Evolutionary conservation across 2,888 invertebrate species (phyloP), one percentile per base, ranked within the genome.

Genomic region (Oxyteleia sp.): DNA sequence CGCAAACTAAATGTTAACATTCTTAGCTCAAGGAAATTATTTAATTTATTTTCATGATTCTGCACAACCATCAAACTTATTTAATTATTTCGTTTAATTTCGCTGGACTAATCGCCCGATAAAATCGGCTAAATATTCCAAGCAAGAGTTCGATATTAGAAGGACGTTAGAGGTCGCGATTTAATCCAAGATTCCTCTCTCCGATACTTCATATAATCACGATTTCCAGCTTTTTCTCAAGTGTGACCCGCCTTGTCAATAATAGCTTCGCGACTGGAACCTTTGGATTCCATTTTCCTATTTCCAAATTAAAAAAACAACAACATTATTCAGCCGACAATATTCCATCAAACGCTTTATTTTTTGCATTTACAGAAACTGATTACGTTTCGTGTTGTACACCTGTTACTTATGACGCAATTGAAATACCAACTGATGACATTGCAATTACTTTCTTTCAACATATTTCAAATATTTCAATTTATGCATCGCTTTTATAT

Each of bases 401-500:
- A 82, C 69, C 74, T 74, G 81, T 75, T 82, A 32, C 38, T 1
- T 29, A 41, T 82, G 63, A 75, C 59, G 82, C 57, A 82, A 82
- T 47, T 57, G 51, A 69, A 75, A 81, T 55, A 69, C 61, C 63
- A 38, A 64, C 43, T 45, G 71, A 82, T 75, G 82, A 64, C 75
- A 82, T 75, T 75, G 82, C 64, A 75, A 64, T 82, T 71, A 75
- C 75, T 75, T 82, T 81, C 75, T 69, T 81, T 61, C 63, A 20
- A 35, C 72, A 32, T 38, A 55, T 49, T 49, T 78, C 45, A 20
- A 32, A 78, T 78, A 69, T 38, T 53, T 63, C 53, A 53, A 61
- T 57, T 20, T 29, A 11, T 43, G 53, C 51, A 32, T 23, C 26
- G 32, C 38, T 35, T 45, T 63, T 35, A 55, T 45, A 15, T 20